phyloP scores from a whole-genome alignment of 2,797 vertebrate genomes.

The Poeciliopsis turneri region DNA sequence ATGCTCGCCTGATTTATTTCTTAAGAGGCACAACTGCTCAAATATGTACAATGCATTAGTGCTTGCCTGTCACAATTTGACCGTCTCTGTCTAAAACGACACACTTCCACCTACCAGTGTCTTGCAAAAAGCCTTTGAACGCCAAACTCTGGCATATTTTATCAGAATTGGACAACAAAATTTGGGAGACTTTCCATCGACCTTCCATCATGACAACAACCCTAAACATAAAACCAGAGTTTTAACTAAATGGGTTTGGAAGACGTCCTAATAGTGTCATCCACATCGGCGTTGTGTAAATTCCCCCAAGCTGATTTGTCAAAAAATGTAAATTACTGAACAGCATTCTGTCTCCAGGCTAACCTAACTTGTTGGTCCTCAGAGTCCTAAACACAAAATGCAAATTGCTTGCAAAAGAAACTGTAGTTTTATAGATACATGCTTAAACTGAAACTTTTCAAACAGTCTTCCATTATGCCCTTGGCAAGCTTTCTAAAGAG shows the following conservation, averaged over 20 bases:
- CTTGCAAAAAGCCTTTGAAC: not conserved
- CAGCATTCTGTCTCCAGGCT: not conserved
- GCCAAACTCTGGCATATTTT: not conserved
- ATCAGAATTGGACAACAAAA: not conserved
- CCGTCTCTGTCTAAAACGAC: not conserved
- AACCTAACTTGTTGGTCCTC: not conserved
- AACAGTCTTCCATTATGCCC: not conserved
- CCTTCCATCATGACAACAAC: not conserved
- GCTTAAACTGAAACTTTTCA: not conserved
- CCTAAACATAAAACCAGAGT: not conserved
- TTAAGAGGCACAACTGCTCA: not conserved
- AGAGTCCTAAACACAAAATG: not conserved
- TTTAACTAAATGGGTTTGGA: not conserved
- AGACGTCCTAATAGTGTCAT: not conserved
- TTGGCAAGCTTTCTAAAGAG: not conserved
- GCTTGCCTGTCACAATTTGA: not conserved
- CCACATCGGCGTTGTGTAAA: not conserved
- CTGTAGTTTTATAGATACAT: not conserved
- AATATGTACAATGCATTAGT: constrained; percentile 1
- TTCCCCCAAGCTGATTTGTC: not conserved
- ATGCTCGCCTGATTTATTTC: constrained; percentile 43
- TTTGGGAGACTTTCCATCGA: not conserved
- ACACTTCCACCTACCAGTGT: not conserved
- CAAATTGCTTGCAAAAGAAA: not conserved
- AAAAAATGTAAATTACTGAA: not conserved